Evolutionary conservation across 2,797 vertebrate species (phyloP), one percentile per base, ranked within the genome.

Genomic region (Chiroxiphia lanceolata): DNA sequence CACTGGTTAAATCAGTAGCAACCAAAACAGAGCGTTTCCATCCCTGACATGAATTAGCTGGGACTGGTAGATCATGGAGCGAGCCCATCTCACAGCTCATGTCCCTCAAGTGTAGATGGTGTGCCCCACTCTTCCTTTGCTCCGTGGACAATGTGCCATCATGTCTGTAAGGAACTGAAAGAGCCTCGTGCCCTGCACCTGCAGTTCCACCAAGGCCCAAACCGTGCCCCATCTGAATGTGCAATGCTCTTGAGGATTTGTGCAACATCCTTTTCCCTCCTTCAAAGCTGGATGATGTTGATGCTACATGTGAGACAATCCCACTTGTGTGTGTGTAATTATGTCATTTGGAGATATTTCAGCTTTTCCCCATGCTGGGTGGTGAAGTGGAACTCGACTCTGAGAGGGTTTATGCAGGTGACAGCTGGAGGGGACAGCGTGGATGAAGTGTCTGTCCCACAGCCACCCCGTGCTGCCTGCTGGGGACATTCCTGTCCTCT

Each of bases 251-350:
- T n/a, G 38, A 53, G 54, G 56, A 1, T 75, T 20, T 84, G 38
- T 36, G 53, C 44, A 8, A 9, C 11, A 6, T 17, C 38, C 25
- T 48, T 59, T 45, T 42, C 20, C 12, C 29, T 78, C 54, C 72
- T 36, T 61, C 34, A 5, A 9, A 0, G 1, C 29, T 18, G 57
- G 76, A 9, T 4, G 21, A 15, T 22, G 36, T 3, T 10, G 36
- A 44, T 33, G 67, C 42, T 7, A 4, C 15, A 2, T 0, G 10
- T 11, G 77, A 38, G 47, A 17, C 36, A 42, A 6, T 25, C 44
- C 68, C 48, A 9, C 23, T 60, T 36, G 7, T 19, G 15, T 7
- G 23, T 2, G 29, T 10, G 11, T 1, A 40, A 10, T 38, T 11
- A 2, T 1, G 12, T 3, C 16, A 5, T 3, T 65, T 11, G 2